Evolutionary conservation across 1,140 invertebrate species (phyloP), one percentile per base, ranked within the genome.

Genomic region (Andricus grossulariae): DNA sequence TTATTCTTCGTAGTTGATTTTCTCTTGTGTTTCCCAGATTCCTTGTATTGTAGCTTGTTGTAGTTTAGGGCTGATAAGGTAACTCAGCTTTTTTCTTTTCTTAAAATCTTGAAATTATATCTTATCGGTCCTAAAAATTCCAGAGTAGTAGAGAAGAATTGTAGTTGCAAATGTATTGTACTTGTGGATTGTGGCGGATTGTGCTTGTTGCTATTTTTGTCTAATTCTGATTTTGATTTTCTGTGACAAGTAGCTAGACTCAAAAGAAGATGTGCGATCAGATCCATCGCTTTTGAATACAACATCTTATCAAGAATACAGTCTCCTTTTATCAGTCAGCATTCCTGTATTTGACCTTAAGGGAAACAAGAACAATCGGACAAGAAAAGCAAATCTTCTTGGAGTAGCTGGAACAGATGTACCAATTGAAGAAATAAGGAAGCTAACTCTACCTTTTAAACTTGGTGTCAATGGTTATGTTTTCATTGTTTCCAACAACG

Each of bases 401-500:
- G 98, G 98, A 0, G 97, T 99, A 10, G 97, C 96, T 16, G 98
- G 97, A 2, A 98, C 97, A 1, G 98, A 99, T 89, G 95, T 99
- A n/a, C 96, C 97, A 13, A 95, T 99, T 13, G 94, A 96, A 78
- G 97, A 98, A 82, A 96, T 99, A 45, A 93, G 95, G 73, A 96
- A 96, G 90, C 90, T 98, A 49, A 97, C 96, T 0, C 93, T 97
- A 49, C 96, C 97, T 7, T 97, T 96, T 84, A 95, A 95, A 95
- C 94, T 99, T 55, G 98, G 98, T 21, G 97, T 98, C 0, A 98
- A 99, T 91, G 98, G 97, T 6, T 99, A 98, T 90, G 96, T 97
- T 0, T 99, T 99, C 92, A 96, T 98, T 77, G 96, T 99, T 5
- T 98, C 96, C 78, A 99, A 99, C 88, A 99, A 99, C 90, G 99